These are phyloP conservation scores for Diceros bicornis DNA, from an alignment of 2,797 vertebrate genomes.

Conservation along the genomic window DNA sequence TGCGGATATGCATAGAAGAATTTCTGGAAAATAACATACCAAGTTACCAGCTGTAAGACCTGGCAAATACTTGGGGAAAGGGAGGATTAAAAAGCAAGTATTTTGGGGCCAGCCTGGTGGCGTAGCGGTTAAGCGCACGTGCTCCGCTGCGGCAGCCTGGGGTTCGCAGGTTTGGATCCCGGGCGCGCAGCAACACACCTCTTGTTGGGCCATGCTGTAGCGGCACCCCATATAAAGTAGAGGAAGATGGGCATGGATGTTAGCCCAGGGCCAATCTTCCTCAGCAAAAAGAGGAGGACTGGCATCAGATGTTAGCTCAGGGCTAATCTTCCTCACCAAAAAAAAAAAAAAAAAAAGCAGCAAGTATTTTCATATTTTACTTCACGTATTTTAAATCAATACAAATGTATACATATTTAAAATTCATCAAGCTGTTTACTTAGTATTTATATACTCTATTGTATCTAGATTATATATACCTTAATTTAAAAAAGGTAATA, in stretches of 20 bases:
- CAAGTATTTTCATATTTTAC: slow-evolving; percentile 50
- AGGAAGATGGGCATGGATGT: too few species aligned
- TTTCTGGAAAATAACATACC: not conserved
- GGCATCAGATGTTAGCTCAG: too few species aligned
- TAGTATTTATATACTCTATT: not conserved
- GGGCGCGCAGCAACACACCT: too few species aligned
- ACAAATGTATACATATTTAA: not conserved
- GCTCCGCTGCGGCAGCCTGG: too few species aligned
- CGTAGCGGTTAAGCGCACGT: too few species aligned
- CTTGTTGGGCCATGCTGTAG: too few species aligned
- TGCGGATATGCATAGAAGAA: not conserved
- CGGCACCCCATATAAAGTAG: too few species aligned
- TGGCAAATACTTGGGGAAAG: not conserved
- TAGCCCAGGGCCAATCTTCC: too few species aligned
- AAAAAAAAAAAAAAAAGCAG: not conserved
- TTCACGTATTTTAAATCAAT: slow-evolving; percentile 19
- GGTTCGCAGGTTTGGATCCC: too few species aligned
- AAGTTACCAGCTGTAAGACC: not conserved
- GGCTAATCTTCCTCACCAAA: too few species aligned
- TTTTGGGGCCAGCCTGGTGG: not conserved
- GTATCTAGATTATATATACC: slow-evolving; percentile 7
- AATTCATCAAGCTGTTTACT: not conserved
- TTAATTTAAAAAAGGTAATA: slow-evolving; percentile 14
- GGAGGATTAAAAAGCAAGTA: not conserved
- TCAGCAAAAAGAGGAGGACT: too few species aligned